phyloP scores from a whole-genome alignment of 2,888 invertebrate genomes.

The Caenorhabditis sp. region DNA sequence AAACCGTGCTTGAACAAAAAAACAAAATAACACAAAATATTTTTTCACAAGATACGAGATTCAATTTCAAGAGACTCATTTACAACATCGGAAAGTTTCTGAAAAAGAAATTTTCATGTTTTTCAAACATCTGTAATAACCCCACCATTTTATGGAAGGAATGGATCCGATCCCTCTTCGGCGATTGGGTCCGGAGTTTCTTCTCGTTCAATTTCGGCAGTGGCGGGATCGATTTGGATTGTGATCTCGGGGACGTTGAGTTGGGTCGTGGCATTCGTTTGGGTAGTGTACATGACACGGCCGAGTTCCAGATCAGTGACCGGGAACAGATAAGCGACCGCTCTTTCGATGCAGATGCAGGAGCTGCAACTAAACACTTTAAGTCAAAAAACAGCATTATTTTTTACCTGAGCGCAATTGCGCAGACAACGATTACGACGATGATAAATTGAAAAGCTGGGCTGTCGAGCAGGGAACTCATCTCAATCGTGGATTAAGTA shows the following conservation, averaged over 20 bases:
- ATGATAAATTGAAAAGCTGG: conserved; percentile 16
- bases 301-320: conserved; percentile 11
- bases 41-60: neutral
- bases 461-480: conserved; percentile 4
- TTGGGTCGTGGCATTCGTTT: neutral
- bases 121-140: neutral
- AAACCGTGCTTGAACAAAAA: neutral
- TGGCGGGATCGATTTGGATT: neutral
- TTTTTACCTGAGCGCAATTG: conserved; percentile 14
- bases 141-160: neutral
- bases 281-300: conserved; percentile 19
- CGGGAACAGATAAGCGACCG: conserved; percentile 7
- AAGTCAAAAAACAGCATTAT: neutral
- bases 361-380: neutral
- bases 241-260: neutral
- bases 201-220: conserved; percentile 1
- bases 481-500: neutral
- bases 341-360: conserved; percentile 15
- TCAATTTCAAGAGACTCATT: neutral
- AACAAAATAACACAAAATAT: neutral
- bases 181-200: conserved; percentile 1
- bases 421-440: conserved; percentile 22
- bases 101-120: neutral
- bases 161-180: conserved; percentile 1
- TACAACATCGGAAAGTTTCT: neutral